Evolutionary conservation across 2,888 invertebrate genomes (phyloP), one percentile per base, ranked within the genome.

Genomic region (Nipponacmea schrenckii): DNA sequence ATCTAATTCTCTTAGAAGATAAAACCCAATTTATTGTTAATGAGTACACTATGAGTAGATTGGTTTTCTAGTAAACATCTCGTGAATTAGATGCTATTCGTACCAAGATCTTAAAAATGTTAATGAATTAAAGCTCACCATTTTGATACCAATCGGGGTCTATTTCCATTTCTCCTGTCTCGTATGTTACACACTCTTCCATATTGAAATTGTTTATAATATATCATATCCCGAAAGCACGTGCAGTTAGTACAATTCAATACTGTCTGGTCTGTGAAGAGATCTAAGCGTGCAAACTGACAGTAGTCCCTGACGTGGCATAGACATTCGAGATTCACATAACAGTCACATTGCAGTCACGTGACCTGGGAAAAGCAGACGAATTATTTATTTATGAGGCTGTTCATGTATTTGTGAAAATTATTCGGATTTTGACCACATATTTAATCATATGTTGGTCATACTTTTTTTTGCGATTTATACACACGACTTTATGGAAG

Each of bases 91-190:
- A 39, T 5, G 10, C 39, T 7, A 39, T 39, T 39, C 39, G 39
- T 39, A 39, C 39, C 39, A 39, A 39, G 7, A 39, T 5, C 39
- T 39, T 56, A 24, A 56, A 56, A 56, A 56, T 56, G 56, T 56
- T 56, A 56, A 56, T 56, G 56, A 56, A 56, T 56, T n/a, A 7
- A 14, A 26, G 72, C 81, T 79, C 73, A 83, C 83, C 80, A 68
- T 80, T 81, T 68, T 81, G 80, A 69, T 83, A 83, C 80, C 79
- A 81, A 56, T 81, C 81, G 72, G 78, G 80, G 48, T 78, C 74
- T 12, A 76, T 74, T 12, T 75, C 76, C 26, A 71, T 70, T 31
- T 77, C 77, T 17, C 72, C 78, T 56, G 74, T 75, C 70, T 73
- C 75, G 69, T 69, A 74, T 0, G 74, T 74, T 46, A 71, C 74